A percentile compares a stretch with the other conserved stretches of the same genome.
Evolutionary conservation across 2,888 invertebrate genomes (phyloP).

Genomic region (Mycalesis mineus): DNA sequence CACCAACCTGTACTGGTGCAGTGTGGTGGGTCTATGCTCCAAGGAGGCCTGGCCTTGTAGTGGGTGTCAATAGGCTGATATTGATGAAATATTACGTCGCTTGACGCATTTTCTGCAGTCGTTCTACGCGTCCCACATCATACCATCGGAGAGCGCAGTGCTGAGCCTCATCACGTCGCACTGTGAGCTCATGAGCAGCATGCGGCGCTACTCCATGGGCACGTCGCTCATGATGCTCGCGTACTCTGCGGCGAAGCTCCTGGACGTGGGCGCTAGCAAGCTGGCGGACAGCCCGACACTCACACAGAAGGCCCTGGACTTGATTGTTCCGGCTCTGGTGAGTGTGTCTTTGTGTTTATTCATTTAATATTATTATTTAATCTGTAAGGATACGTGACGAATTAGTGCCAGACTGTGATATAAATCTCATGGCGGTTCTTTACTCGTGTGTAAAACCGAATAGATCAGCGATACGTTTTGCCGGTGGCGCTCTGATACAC

Average conservation of each 20-base stretch:
- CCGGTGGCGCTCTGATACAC: too few species aligned
- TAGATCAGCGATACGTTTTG: too few species aligned
- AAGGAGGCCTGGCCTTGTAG: too few species aligned
- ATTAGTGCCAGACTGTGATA: too few species aligned
- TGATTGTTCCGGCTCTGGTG: constrained; percentile 85
- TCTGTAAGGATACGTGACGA: too few species aligned
- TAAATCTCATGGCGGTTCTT: too few species aligned
- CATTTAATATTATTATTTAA: too few species aligned
- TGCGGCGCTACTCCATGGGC: constrained; percentile 60
- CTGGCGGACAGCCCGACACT: constrained; percentile 80
- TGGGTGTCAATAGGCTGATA: too few species aligned
- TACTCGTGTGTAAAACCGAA: too few species aligned
- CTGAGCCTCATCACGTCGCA: constrained; percentile 81
- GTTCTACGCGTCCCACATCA: constrained; percentile 85
- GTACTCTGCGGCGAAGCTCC: constrained; percentile 62
- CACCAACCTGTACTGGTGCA: too few species aligned
- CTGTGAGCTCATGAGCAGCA: constrained; percentile 66
- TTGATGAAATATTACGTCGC: too few species aligned
- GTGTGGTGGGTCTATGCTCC: too few species aligned
- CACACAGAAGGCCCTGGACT: constrained; percentile 80
- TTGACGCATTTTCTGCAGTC: constrained; percentile 77
- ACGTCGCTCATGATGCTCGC: constrained; percentile 67
- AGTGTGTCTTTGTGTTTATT: constrained; percentile 32
- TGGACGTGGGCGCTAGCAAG: constrained; percentile 60
- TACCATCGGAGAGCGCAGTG: constrained; percentile 90